Evolutionary conservation across 2,113 vertebrate genomes (phyloP).

Genomic region (Vulpes ferrilata): DNA sequence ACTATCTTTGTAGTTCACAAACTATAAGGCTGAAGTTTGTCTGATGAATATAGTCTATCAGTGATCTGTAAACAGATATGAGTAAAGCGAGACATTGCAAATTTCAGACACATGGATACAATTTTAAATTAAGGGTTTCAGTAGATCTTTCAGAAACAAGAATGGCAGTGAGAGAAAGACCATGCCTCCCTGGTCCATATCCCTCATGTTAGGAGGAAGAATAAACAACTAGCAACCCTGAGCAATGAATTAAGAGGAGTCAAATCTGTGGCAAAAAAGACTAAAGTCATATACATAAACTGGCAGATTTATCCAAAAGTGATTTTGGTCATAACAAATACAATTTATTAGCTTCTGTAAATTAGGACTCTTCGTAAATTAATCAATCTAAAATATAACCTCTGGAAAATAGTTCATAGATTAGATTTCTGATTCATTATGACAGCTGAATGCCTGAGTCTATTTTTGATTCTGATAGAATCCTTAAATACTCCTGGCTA

Average conservation of each 20-base stretch:
- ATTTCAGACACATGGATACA: neutral
- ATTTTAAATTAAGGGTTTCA: neutral
- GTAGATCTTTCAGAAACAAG: neutral
- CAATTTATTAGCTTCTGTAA: constrained; percentile 3
- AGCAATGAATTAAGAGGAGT: neutral
- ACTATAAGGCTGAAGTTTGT: neutral
- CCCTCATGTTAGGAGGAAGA: neutral
- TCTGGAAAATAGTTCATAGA: constrained; percentile 18
- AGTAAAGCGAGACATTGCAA: neutral
- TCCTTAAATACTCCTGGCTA: constrained; percentile 1
- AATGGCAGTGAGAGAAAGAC: neutral
- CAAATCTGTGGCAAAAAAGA: neutral
- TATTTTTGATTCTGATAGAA: constrained; percentile 7
- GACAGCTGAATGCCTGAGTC: neutral
- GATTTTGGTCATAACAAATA: neutral
- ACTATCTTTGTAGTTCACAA: neutral
- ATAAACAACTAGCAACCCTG: neutral
- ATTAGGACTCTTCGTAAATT: neutral
- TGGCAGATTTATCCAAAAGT: neutral
- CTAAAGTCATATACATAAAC: neutral
- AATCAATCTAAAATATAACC: neutral
- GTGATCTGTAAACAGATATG: neutral
- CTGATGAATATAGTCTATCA: neutral
- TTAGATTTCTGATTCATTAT: constrained; percentile 50
- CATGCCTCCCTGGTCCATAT: neutral